Base-by-base conservation (phyloP, 1,140 invertebrate species). In the Leptinotarsa texana region DNA sequence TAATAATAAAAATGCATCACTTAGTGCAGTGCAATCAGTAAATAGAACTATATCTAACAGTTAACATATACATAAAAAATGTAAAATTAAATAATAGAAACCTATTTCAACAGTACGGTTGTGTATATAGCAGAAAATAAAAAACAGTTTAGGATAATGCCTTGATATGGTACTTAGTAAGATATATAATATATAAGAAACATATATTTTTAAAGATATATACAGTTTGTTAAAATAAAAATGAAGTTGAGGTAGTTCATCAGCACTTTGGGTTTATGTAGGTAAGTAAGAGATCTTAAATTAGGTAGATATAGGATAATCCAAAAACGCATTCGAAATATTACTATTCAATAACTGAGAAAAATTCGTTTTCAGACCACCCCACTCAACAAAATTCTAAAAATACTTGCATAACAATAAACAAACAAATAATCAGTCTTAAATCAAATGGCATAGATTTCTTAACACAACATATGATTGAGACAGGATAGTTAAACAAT, bases 401-500 rank as follows among this genome's bases (percentile, higher is more conserved):
- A 75, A 76, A 74, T 73, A 70, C 61, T 73, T 75, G 63, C 57
- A 71, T 69, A 74, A 74, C 73, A 63, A 71, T 73, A 70, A 82
- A 82, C 79, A 80, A 80, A 78, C 78, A 76, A 79, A 65, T 78
- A 80, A 77, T 82, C 81, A 82, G 81, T 82, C 81, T 82, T 80
- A 82, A 82, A 82, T 79, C 75, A 82, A 82, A 81, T 82, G 81
- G 81, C 81, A 81, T 78, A 77, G 75, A 75, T 42, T 74, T 69
- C 71, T 69, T 67, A 78, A 78, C 75, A 80, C 77, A 76, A 78
- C 73, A 77, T 33, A 63, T 72, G n/a, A 57, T n/a, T 57, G n/a
- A 57, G n/a, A 57, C n/a, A 13, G 51, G 33, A 15, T 68, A 5
- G 3, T 6, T 68, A 18, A 17, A 68, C 18, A 42, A 42, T 68